Evolutionary conservation across 2,888 invertebrate species (phyloP).

Genomic region (Lasioglossum morio): DNA sequence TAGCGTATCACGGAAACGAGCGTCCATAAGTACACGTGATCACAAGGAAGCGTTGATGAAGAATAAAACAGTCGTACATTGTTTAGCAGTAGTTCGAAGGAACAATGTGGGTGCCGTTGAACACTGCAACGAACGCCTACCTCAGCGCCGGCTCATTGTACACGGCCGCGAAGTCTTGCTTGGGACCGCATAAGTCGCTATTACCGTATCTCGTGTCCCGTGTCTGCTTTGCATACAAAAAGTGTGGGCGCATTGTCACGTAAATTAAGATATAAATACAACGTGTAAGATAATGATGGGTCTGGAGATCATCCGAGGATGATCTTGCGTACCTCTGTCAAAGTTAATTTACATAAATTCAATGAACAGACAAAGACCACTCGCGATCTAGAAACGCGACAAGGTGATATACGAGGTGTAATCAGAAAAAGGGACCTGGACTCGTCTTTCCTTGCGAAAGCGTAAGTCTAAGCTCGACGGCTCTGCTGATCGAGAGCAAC

Average conservation of each 20-base stretch:
- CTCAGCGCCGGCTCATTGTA: constrained; percentile 39
- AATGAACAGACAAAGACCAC: background rate
- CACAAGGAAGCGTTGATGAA: constrained; percentile 35
- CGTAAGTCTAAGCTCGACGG: too few relatives aligned
- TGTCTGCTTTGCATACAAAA: constrained; percentile 67
- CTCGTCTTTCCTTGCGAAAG: too few relatives aligned
- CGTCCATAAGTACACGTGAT: background rate
- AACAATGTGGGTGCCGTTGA: constrained; percentile 62
- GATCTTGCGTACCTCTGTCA: background rate
- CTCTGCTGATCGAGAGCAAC: too few relatives aligned
- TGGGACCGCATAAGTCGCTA: constrained; percentile 30
- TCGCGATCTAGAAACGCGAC: background rate
- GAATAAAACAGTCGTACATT: constrained; percentile 38
- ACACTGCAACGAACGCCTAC: constrained; percentile 61
- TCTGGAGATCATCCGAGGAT: background rate
- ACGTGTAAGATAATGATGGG: constrained; percentile 37
- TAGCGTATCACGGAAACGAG: background rate
- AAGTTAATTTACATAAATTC: constrained; percentile 1
- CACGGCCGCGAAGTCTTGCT: constrained; percentile 10
- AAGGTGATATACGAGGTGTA: background rate
- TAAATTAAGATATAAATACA: constrained; percentile 69
- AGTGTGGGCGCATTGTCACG: constrained; percentile 68
- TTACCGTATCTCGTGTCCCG: constrained; percentile 61
- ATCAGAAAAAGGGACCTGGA: background rate
- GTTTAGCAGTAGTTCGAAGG: constrained; percentile 38